Base-by-base conservation (phyloP, 2,797 vertebrate genomes). In the Picus viridis region DNA sequence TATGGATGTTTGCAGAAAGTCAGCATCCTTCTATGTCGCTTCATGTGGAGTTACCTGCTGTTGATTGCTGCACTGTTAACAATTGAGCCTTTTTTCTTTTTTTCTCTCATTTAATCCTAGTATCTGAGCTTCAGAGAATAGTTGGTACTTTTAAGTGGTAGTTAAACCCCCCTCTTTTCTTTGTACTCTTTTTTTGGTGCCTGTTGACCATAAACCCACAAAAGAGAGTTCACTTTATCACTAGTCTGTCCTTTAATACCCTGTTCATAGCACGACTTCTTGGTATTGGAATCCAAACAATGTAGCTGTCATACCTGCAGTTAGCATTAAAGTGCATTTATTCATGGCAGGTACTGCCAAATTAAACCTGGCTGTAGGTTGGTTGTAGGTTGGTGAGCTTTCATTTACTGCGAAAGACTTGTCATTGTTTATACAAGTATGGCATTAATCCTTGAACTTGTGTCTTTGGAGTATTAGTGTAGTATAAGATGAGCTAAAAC, bases 161-260 rank as follows among this genome's bases (percentile, higher is more conserved):
- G 83, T 81, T 88, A 93, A 91, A 82, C 64, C 3, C 0, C 0
- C 8, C 16, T 12, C 19, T 54, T 58, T 74, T 86, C 36, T 96
- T 86, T 94, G 63, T 86, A 69, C 43, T 72, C 62, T 86, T 91
- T 86, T 89, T 82, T 88, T 78, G 73, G 13, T 83, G 62, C 32
- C 76, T 85, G 80, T 58, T 95, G 93, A 79, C 79, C 83, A 70
- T 78, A 94, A 88, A 92, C 83, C 73, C 92, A 57, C 86, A 92
- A 88, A 65, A 57, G 73, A 93, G 78, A 90, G 85, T 77, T 96
- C 94, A 86, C 53, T 92, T 78, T 94, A 74, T 79, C 91, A 85
- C 39, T 27, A 64, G 49, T 76, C 59, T 88, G 47, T 54, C 53
- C 88, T 92, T 85, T 86, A 80, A 86, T 75, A 65, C 36, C 34